Evolutionary conservation across 2,888 invertebrate species (phyloP).

Genomic region (Molanna angustata): DNA sequence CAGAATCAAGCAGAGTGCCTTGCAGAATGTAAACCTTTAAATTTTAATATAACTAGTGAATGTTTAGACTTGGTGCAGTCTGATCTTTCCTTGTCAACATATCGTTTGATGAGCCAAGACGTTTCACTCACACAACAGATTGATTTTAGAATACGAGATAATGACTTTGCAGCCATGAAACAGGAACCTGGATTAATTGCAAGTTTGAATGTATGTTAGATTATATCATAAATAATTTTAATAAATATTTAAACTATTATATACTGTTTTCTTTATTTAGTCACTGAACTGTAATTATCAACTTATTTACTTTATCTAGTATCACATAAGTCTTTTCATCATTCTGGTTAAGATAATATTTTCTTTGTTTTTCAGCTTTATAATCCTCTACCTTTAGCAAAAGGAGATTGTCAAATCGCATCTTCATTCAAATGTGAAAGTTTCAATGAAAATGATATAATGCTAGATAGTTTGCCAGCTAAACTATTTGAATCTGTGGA

Average conservation of each 20-base stretch:
- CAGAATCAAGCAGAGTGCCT: slow-evolving; percentile 30
- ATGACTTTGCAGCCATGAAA: slow-evolving; percentile 29
- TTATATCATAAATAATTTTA: background rate
- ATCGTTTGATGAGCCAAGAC: slow-evolving; percentile 28
- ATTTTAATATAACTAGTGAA: slow-evolving; percentile 31
- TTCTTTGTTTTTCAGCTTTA: slow-evolving; percentile 24
- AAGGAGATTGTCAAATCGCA: slow-evolving; percentile 26
- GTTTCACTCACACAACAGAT: slow-evolving; percentile 27
- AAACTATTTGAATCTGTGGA: slow-evolving; percentile 29
- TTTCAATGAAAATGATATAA: slow-evolving; percentile 30
- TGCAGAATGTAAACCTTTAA: slow-evolving; percentile 31
- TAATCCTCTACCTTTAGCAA: slow-evolving; percentile 24
- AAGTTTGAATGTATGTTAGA: slow-evolving; percentile 25
- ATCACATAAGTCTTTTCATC: too few relatives aligned
- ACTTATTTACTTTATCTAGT: too few relatives aligned
- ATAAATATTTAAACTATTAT: too few relatives aligned
- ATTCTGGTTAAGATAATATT: too few relatives aligned
- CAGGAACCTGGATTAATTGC: slow-evolving; percentile 29
- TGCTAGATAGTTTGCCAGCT: slow-evolving; percentile 28
- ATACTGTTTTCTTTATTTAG: too few relatives aligned
- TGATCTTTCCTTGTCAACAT: slow-evolving; percentile 27
- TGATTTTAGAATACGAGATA: slow-evolving; percentile 29
- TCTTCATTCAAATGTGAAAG: slow-evolving; percentile 31
- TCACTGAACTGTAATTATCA: too few relatives aligned
- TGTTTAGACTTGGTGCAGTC: slow-evolving; percentile 30